These are phyloP conservation scores for Alectoris magna DNA, from an alignment of 2,797 vertebrate species.

Conservation along the genomic window DNA sequence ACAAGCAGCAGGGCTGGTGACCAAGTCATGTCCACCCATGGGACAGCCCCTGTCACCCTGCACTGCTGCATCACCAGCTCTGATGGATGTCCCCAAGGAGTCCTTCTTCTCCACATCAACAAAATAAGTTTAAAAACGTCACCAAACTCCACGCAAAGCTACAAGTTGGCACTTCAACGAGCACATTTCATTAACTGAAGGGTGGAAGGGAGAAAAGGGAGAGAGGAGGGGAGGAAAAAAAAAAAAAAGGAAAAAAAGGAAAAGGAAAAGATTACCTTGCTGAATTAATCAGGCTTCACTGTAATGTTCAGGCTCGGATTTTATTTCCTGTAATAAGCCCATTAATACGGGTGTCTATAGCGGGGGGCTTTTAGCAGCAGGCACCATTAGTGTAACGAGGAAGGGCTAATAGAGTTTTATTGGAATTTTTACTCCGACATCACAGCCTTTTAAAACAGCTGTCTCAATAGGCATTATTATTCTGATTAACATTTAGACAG, in stretches of 20 bases:
- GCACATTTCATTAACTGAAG: conserved; percentile 64
- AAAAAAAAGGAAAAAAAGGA: background rate
- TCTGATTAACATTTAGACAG: conserved; percentile 77
- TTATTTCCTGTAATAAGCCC: conserved; percentile 79
- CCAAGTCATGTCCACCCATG: fast-evolving
- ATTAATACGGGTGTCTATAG: conserved; percentile 73
- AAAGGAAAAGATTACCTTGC: conserved; percentile 67
- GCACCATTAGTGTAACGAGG: conserved; percentile 77
- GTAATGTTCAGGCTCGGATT: conserved; percentile 72
- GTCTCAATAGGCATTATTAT: conserved; percentile 77
- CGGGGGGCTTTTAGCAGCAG: conserved; percentile 72
- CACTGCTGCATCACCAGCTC: background rate
- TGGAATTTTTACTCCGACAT: conserved; percentile 69
- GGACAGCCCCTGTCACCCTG: background rate
- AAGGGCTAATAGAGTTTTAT: conserved; percentile 77
- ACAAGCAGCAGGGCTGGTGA: background rate
- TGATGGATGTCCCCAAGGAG: background rate
- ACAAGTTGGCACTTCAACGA: conserved; percentile 53
- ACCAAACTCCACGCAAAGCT: conserved; percentile 8
- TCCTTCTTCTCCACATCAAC: conserved; percentile 1
- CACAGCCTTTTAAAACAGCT: conserved; percentile 75
- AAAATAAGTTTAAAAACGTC: conserved; percentile 37
- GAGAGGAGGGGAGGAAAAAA: background rate
- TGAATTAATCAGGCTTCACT: conserved; percentile 73
- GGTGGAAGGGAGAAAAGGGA: background rate